Base-by-base conservation (phyloP, 2,888 invertebrate species). In the Euzophera pinguis region DNA sequence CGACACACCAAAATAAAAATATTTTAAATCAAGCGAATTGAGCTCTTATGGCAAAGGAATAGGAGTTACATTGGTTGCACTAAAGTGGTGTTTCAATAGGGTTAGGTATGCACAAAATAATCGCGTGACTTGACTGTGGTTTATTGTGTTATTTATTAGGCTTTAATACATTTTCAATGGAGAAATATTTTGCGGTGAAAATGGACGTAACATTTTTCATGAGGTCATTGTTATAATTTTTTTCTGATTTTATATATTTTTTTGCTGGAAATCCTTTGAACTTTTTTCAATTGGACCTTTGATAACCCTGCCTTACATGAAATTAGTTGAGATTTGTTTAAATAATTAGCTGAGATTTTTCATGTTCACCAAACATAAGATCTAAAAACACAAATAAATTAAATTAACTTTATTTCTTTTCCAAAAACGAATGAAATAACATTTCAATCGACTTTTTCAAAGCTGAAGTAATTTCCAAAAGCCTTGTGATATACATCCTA, bases 131-230 rank as follows among this genome's bases (percentile, higher is more conserved):
- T 60, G 62, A 59, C 59, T 62, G 52, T 47, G 53, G 55, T 57
- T 60, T 60, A 62, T 60, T 58, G 55, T 60, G 57, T 60, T 60
- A 62, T 62, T 58, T 61, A 62, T 62, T 60, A 60, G 56, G 54
- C 57, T 59, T 59, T 62, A 58, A 62, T 62, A 59, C 54, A 56
- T 59, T 58, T 60, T 60, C 59, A 59, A 59, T 57, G 56, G 54
- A 49, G 50, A 56, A 56, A 57, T 56, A 57, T 56, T 58, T 60
- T 52, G 47, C 37, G 49, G 37, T 27, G 10, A 35, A 47, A 47
- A 49, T 12, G 27, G 17, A 50, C 34, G 17, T 29, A 35, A 41
- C 34, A 16, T 43, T 52, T 38, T 29, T 12, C 13, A 27, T 37
- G 27, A 27, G 27, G 48, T 37, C 48, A 45, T 45, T 45, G 45